Conservation (phyloP, 2,888 invertebrate species). For the Dolichopus griseipennis region DNA sequence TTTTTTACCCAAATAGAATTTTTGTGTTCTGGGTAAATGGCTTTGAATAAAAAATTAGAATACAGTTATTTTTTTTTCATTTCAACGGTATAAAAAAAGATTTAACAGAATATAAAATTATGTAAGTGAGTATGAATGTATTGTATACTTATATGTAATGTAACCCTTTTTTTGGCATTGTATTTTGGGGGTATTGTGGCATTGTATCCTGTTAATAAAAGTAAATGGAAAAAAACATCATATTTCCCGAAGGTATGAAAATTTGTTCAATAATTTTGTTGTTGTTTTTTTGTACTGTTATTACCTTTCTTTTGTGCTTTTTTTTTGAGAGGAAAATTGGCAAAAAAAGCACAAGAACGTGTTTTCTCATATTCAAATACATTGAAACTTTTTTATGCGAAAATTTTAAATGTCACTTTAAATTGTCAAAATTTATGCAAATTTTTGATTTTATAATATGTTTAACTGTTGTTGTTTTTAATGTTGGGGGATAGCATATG, state of each 20-base stretch:
- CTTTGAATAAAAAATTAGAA: constrained; percentile 4
- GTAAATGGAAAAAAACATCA: constrained; percentile 2
- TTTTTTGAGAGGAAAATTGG: no score
- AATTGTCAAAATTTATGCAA: no score
- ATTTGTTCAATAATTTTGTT: neutral
- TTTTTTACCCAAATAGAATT: neutral
- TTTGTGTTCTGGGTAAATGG: neutral
- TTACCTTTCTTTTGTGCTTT: neutral
- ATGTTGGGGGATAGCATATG: no score
- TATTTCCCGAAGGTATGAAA: constrained; percentile 6
- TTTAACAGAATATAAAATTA: neutral
- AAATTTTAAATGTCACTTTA: no score
- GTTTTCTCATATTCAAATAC: neutral
- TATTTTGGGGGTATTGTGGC: neutral
- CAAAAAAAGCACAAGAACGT: no score
- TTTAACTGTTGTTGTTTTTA: no score
- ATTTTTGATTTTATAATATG: no score
- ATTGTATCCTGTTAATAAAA: neutral
- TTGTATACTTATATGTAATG: neutral
- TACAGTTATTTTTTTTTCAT: neutral
- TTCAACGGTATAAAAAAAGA: no score
- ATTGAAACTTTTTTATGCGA: no score
- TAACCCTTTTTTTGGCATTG: neutral
- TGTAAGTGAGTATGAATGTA: no score
- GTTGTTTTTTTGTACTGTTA: neutral